Evolutionary conservation across 2,113 vertebrate genomes (phyloP).

Genomic region (Thermophis baileyi): DNA sequence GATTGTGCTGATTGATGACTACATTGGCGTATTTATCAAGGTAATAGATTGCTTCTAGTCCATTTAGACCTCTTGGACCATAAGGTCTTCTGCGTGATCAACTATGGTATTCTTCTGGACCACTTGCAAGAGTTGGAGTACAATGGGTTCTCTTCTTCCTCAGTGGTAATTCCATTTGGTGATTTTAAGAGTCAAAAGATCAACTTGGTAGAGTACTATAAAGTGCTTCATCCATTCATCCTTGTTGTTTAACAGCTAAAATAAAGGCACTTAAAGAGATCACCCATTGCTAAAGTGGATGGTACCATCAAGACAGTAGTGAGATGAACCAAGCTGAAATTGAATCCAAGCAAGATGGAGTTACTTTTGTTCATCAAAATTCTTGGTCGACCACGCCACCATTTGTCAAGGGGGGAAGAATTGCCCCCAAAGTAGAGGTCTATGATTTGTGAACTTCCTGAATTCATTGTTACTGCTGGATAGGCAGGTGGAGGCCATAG

Average conservation of each 20-base stretch:
- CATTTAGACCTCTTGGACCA: neutral
- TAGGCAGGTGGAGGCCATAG: neutral
- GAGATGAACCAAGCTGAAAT: neutral
- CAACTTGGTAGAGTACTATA: neutral
- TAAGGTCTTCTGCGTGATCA: neutral
- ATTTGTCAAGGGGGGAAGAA: neutral
- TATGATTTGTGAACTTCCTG: neutral
- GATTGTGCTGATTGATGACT: neutral
- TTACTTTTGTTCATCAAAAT: neutral
- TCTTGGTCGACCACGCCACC: neutral
- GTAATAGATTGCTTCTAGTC: neutral
- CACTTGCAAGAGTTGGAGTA: neutral
- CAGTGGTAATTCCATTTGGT: neutral
- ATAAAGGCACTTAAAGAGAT: neutral
- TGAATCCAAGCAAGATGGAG: neutral
- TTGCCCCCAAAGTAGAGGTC: neutral
- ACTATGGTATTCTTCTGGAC: neutral
- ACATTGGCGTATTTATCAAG: neutral
- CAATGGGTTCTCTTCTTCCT: neutral
- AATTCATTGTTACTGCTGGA: neutral
- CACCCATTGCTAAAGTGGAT: neutral
- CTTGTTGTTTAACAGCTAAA: neutral
- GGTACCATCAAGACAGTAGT: neutral
- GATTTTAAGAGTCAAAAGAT: neutral
- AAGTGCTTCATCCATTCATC: neutral